These are phyloP conservation scores for Cynopterus sphinx DNA, from an alignment of 2,797 vertebrate species.

Conservation along the genomic window DNA sequence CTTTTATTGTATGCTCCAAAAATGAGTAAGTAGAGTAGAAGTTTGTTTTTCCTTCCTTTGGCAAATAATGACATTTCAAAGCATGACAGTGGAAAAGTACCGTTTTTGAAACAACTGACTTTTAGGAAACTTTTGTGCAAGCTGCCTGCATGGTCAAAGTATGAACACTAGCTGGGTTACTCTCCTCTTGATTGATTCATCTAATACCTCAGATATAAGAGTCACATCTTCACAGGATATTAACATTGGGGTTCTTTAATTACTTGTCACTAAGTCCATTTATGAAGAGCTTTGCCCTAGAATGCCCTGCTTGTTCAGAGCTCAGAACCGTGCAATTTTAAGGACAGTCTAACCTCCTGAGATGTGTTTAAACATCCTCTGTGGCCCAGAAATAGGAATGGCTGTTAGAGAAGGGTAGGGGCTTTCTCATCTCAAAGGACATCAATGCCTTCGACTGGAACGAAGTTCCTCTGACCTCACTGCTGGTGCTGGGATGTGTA, in stretches of 20 bases:
- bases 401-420: background rate
- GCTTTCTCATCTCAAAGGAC: background rate
- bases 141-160: background rate
- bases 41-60: constrained; percentile 67
- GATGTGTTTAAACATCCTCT: background rate
- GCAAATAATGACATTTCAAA: constrained; percentile 61
- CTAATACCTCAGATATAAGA: background rate
- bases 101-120: constrained; percentile 44
- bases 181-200: background rate
- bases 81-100: constrained; percentile 58
- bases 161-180: background rate
- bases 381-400: rapidly evolving
- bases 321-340: background rate
- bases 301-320: background rate
- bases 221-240: background rate
- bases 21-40: constrained; percentile 65
- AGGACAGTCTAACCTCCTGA: background rate
- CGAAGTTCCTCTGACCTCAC: background rate
- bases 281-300: background rate
- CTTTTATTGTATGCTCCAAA: constrained; percentile 25
- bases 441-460: background rate
- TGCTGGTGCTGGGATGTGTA: too few species aligned
- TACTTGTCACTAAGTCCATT: background rate
- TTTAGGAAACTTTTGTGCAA: constrained; percentile 6
- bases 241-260: background rate